Percentiles rank a stretch among this genome's conserved stretches.
These are phyloP conservation scores for Athene cunicularia DNA, from an alignment of 2,113 vertebrate genomes.

Conservation along the genomic window DNA sequence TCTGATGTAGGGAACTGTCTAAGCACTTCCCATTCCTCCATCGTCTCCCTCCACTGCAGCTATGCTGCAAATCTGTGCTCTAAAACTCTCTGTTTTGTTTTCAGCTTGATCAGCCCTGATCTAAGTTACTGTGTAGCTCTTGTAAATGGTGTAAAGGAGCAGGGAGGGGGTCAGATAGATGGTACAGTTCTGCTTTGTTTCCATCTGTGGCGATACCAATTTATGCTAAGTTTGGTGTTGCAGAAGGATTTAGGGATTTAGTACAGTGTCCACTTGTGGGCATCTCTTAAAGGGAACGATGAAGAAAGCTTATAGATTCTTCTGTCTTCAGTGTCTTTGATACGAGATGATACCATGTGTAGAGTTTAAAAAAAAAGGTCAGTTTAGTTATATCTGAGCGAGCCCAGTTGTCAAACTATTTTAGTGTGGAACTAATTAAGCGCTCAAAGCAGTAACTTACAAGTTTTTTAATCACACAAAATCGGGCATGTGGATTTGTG, in stretches of 20 bases:
- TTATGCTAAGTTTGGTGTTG: not conserved
- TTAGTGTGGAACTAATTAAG: not conserved
- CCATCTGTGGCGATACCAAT: too few relatives aligned
- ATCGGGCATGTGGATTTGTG: not conserved
- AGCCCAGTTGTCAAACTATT: not conserved
- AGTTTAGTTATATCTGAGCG: not conserved
- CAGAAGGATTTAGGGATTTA: not conserved
- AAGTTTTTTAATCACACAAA: not conserved
- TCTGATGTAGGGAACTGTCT: not conserved
- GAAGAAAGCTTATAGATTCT: not conserved
- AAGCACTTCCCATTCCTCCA: not conserved
- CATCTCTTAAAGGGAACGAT: not conserved
- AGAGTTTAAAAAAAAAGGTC: not conserved
- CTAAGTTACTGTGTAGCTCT: not conserved
- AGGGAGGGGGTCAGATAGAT: too few relatives aligned
- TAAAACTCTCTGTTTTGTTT: not conserved
- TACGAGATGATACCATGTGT: not conserved
- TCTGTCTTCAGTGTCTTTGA: not conserved
- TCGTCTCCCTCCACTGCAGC: not conserved
- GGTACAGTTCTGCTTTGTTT: too few relatives aligned
- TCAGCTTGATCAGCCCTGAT: not conserved
- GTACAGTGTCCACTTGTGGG: not conserved
- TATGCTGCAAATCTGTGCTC: not conserved
- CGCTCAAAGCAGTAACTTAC: not conserved
- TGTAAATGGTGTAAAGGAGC: not conserved